Evolutionary conservation across 2,888 invertebrate genomes (phyloP), one percentile per base, ranked within the genome.

Genomic region (Agonopterix subpropinquella): DNA sequence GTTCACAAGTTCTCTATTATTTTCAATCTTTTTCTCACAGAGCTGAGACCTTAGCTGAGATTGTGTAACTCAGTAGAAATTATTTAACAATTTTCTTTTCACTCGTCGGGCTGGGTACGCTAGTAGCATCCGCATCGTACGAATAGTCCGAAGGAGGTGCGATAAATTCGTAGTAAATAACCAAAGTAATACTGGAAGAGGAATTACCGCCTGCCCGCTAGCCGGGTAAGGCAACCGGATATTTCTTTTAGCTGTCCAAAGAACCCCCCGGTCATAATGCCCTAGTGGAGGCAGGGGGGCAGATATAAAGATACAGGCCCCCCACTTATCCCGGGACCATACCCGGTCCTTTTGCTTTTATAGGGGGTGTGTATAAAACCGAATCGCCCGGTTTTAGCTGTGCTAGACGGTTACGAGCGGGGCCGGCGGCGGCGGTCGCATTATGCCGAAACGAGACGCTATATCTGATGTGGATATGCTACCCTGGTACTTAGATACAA

Each of bases 211-310:
- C 77, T 72, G 70, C 71, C 65, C 69, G 77, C 70, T 74, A 69
- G 72, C 72, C 75, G 75, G 74, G 77, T 72, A 79, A 80, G 67
- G 82, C 83, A 75, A 79, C 86, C 86, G 86, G 85, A 86, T 87
- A 88, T 87, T 88, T 87, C 88, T 88, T 85, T 87, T 85, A 87
- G 87, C 86, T 86, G 86, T 86, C 87, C 87, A 84, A 87, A 84
- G 85, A 81, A 80, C 84, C 86, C 79, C 85, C 86, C 86, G 81
- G 82, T 81, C 81, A 85, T 86, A 86, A 87, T 86, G 81, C 82
- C 80, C 79, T 70, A 70, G 73, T 69, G 73, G 73, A 76, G 83
- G 81, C 67, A 64, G 67, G 83, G 83, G 75, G 83, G 80, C 77
- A 83, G 86, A 87, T 88, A 88, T 87, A 87, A 86, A 87, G 87